Evolutionary conservation across 2,888 invertebrate genomes (phyloP), one percentile per base, ranked within the genome.

Genomic region (Drosophila austrosaltans): DNA sequence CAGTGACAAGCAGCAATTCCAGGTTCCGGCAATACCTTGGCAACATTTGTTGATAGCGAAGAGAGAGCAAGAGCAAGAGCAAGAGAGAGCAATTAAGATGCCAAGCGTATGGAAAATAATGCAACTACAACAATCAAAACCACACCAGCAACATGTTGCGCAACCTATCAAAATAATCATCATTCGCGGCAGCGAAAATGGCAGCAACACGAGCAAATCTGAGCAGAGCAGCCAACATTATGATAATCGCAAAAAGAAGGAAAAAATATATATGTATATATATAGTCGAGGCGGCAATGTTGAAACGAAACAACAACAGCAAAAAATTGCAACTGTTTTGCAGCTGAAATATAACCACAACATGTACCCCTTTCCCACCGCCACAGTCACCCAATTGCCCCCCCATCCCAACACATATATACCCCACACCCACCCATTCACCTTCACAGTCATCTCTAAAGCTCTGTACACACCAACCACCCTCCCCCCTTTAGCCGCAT

Each of bases 151-250:
- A 79, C 83, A 85, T 78, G 79, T 80, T 78, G 76, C 81, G 75
- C 75, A 80, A 87, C 78, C 80, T 83, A 83, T 87, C 85, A 83
- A 81, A 81, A 87, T 87, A 79, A 82, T 82, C 82, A 84, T 85
- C 85, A 80, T 79, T 66, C 74, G 5, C 74, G 68, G 8, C 69
- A 58, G 12, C 72, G 16, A 63, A 3, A 65, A 66, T 7, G 48
- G 39, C 65, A 63, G 44, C 73, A 60, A 53, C 70, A 70, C 48
- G 67, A 66, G 77, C 76, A 73, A 59, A 66, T 65, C 61, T 54
- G 69, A 66, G 77, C 76, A 73, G 62, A 66, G 68, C 61, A 76
- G 74, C 72, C 83, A 80, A 77, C 85, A 82, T 81, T 82, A 83
- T 82, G 79, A 85, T 85, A 85, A 82, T 82, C 81, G 76, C 82